Percentiles rank a stretch among this genome's conserved stretches.
These are phyloP conservation scores for Diorhabda elongata DNA, from an alignment of 1,140 invertebrate genomes.

Conservation along the genomic window DNA sequence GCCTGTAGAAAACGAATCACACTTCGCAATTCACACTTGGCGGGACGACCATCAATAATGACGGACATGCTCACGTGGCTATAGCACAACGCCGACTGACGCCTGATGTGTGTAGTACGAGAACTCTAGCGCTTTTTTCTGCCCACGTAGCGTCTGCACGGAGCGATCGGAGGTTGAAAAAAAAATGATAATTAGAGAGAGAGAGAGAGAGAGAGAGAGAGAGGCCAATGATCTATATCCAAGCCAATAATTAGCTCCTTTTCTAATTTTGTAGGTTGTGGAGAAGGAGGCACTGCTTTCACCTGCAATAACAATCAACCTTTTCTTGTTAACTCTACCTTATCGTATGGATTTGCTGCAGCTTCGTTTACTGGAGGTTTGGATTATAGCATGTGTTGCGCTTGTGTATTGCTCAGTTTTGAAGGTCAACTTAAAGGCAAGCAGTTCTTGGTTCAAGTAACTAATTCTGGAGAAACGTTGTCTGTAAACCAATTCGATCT, in stretches of 20 bases:
- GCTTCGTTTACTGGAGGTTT: slow-evolving; percentile 22
- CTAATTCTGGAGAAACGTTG: slow-evolving; percentile 20
- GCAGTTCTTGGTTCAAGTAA: slow-evolving; percentile 19
- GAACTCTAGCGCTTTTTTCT: too few relatives aligned
- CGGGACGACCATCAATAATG: too few relatives aligned
- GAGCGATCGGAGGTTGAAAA: too few relatives aligned
- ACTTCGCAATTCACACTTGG: too few relatives aligned
- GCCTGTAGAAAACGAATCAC: too few relatives aligned
- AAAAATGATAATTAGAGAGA: too few relatives aligned
- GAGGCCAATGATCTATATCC: too few relatives aligned
- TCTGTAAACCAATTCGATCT: slow-evolving; percentile 24
- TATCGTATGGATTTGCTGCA: slow-evolving; percentile 25
- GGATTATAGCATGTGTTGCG: slow-evolving; percentile 18
- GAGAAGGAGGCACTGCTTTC: slow-evolving; percentile 9
- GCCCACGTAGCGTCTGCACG: too few relatives aligned
- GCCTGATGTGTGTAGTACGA: too few relatives aligned
- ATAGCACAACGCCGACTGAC: too few relatives aligned
- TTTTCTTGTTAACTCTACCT: slow-evolving; percentile 21
- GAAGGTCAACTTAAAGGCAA: slow-evolving; percentile 23
- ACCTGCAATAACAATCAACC: slow-evolving; percentile 26
- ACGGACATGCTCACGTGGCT: too few relatives aligned
- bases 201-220: too few relatives aligned
- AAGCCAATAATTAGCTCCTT: neutral
- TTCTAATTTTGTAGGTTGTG: slow-evolving; percentile 13
- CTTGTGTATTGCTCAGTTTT: slow-evolving; percentile 22